Evolutionary conservation across 2,113 vertebrate genomes (phyloP).

Genomic region (Ictalurus punctatus): DNA sequence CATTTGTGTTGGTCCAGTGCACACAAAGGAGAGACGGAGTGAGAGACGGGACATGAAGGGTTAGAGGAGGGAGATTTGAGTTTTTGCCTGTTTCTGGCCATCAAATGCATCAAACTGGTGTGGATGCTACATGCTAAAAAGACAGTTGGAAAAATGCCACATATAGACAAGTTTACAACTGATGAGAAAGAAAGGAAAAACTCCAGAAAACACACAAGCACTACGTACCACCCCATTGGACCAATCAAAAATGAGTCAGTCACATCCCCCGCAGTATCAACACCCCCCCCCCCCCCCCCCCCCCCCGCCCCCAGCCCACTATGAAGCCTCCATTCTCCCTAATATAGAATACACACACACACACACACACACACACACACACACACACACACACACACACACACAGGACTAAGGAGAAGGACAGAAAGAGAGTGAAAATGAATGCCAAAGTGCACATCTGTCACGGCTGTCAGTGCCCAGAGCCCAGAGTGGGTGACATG

Average conservation of each 20-base stretch:
- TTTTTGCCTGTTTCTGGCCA: conserved; percentile 17
- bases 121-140: neutral
- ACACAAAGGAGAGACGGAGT: conserved; percentile 56
- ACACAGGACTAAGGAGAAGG: conserved; percentile 50
- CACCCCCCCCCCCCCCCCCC: neutral
- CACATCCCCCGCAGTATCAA: neutral
- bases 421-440: conserved; percentile 67
- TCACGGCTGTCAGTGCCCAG: conserved; percentile 78
- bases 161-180: neutral
- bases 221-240: neutral
- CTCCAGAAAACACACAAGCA: conserved; percentile 59
- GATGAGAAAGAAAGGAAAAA: conserved; percentile 54
- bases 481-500: conserved; percentile 74
- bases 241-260: conserved; percentile 30
- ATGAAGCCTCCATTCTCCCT: too few relatives aligned
- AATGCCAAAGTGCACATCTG: conserved; percentile 86
- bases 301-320: neutral
- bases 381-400: neutral
- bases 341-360: neutral
- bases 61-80: neutral
- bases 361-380: conserved; percentile 18
- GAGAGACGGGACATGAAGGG: conserved; percentile 24
- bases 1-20: conserved; percentile 75
- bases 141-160: neutral
- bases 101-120: conserved; percentile 7